Base-by-base conservation (phyloP, 2,888 invertebrate species). In the Leptinotarsa juncta region DNA sequence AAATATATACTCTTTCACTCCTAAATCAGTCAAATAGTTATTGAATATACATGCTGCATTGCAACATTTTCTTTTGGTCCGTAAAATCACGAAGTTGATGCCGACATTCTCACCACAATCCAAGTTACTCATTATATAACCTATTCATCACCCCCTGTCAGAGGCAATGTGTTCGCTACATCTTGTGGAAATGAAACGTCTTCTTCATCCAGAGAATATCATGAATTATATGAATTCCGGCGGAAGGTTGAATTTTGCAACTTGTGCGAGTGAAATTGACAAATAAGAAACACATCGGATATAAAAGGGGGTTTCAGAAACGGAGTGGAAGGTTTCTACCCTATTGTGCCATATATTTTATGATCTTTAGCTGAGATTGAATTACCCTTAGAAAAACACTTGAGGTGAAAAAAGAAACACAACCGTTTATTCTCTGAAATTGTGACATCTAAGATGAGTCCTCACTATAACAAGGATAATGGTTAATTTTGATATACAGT, bases 101-200 rank as follows among this genome's bases (percentile, higher is more conserved):
- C 20, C 15, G 14, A 15, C 23, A 60, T n/a, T 26, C 60, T 60
- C 23, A 16, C 26, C 20, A 26, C 60, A 60, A 4, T 20, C 5
- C 26, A 60, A 60, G 23, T 26, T 60, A 60, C 60, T 60, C 26
- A 60, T 60, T 60, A 60, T 16, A 60, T 26, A 26, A 20, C 16
- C 26, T 60, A 60, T 60, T 26, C 60, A 60, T 60, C 60, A 60
- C 60, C 7, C 26, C 60, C 20, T 60, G 60, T 60, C 60, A 60
- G 26, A 60, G 26, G 60, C 60, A 60, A 60, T 60, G 60, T 60
- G 60, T 60, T 26, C 60, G 20, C 60, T 60, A 60, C 60, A 60
- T 60, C 60, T 60, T 60, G 60, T 60, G 60, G 26, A 26, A 60
- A 60, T 60, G 60, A 60, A 60, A 60, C 60, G 26, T 60, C 26